Percentiles rank a stretch among this genome's conserved stretches.
These are phyloP conservation scores for Marmota flaviventris DNA, from an alignment of 2,113 vertebrate genomes.

Conservation along the genomic window DNA sequence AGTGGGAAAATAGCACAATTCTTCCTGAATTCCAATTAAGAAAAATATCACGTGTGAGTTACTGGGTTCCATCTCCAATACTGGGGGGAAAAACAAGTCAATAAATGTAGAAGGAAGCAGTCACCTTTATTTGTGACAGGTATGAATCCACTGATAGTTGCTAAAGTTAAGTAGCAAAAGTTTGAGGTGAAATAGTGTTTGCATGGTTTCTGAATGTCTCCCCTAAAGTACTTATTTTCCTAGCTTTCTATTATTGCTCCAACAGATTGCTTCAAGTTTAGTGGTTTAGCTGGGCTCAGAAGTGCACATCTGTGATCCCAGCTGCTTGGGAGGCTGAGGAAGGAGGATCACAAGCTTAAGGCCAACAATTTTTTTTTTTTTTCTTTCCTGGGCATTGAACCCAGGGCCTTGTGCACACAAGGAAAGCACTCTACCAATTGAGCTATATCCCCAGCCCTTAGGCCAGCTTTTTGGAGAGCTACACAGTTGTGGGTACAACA, in stretches of 20 bases:
- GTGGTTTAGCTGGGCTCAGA: background rate
- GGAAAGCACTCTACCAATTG: no score
- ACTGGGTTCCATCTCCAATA: no score
- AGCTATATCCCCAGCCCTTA: no score
- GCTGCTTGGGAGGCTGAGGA: background rate
- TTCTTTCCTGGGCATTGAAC: no score
- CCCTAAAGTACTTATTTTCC: background rate
- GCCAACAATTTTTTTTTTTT: no score
- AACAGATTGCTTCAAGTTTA: background rate
- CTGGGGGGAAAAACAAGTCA: background rate
- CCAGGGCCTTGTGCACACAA: no score
- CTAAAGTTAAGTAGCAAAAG: background rate
- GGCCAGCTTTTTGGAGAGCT: no score
- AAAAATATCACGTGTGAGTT: no score
- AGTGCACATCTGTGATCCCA: fast-evolving
- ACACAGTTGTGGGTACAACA: no score
- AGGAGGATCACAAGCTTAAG: background rate
- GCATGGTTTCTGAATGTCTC: background rate
- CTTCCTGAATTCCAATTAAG: no score
- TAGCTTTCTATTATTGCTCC: background rate
- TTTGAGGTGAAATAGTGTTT: background rate
- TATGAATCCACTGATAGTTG: background rate
- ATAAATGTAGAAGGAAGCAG: background rate
- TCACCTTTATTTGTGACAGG: background rate
- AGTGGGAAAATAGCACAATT: background rate